Conservation (phyloP, 1,140 invertebrate species). For the Drosophila bocki region DNA sequence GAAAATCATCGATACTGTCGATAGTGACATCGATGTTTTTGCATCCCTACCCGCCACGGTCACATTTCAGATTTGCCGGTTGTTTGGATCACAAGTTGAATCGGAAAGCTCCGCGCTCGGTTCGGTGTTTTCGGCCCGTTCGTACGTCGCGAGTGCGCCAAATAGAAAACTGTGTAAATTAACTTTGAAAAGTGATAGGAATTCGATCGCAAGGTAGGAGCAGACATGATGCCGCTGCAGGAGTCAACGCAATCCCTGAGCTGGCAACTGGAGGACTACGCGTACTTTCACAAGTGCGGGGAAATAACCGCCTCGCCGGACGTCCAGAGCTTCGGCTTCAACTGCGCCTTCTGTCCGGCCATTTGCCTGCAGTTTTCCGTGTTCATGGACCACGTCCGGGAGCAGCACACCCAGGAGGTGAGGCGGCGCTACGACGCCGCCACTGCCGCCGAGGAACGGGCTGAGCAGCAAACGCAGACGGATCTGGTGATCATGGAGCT, state of each 20-base stretch:
- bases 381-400: conserved; percentile 73
- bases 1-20: no score
- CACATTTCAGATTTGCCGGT: conserved; percentile 32
- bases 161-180: conserved; percentile 5
- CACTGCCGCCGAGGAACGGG: conserved; percentile 39
- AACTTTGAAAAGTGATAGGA: background rate
- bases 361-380: conserved; percentile 80
- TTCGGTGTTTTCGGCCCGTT: conserved; percentile 1
- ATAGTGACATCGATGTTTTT: no score
- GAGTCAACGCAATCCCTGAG: conserved; percentile 50
- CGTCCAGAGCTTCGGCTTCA: conserved; percentile 77
- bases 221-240: conserved; percentile 60
- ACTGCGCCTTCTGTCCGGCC: conserved; percentile 75
- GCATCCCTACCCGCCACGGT: background rate
- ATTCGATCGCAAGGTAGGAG: background rate
- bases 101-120: conserved; percentile 15
- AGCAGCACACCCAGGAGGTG: conserved; percentile 71
- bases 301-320: conserved; percentile 81
- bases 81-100: conserved; percentile 30
- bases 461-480: conserved; percentile 61
- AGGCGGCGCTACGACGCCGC: conserved; percentile 58
- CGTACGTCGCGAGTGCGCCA: conserved; percentile 40
- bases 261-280: conserved; percentile 74
- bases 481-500: conserved; percentile 70
- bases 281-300: conserved; percentile 77